Conservation (phyloP, 2,797 vertebrate species). For the Chiroxiphia lanceolata region DNA sequence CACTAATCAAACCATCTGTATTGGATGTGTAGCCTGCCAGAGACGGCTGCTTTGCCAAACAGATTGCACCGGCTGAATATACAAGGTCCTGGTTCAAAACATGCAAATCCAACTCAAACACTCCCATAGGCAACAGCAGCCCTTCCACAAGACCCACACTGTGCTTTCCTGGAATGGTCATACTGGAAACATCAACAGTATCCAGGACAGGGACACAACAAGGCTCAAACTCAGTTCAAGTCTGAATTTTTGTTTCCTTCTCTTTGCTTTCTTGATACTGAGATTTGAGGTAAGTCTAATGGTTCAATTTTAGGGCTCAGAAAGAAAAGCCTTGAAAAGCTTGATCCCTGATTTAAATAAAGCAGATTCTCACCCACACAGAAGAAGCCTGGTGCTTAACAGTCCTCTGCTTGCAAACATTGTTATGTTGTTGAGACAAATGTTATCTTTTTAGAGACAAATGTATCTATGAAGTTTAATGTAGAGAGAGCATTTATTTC, state of each 20-base stretch:
- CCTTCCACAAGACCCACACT: background rate
- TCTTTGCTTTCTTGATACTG: background rate
- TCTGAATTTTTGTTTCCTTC: background rate
- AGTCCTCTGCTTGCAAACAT: background rate
- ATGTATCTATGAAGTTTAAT: background rate
- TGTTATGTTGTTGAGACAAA: background rate
- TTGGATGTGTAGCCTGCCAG: background rate
- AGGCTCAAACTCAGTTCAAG: background rate
- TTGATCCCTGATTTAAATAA: background rate
- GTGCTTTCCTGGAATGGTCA: background rate
- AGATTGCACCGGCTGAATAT: background rate
- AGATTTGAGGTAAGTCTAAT: background rate
- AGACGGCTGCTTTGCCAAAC: background rate
- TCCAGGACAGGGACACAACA: background rate
- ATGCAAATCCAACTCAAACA: accelerated
- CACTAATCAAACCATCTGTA: conserved; percentile 26
- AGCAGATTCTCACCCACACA: background rate
- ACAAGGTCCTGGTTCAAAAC: accelerated
- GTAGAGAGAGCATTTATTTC: background rate
- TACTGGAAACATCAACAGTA: background rate
- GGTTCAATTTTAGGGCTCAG: background rate
- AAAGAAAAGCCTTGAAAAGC: background rate
- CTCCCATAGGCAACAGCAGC: background rate
- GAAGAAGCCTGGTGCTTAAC: background rate
- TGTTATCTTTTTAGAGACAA: background rate